Evolutionary conservation across 2,797 vertebrate genomes (phyloP), one percentile per base, ranked within the genome.

Genomic region (Iguana delicatissima): DNA sequence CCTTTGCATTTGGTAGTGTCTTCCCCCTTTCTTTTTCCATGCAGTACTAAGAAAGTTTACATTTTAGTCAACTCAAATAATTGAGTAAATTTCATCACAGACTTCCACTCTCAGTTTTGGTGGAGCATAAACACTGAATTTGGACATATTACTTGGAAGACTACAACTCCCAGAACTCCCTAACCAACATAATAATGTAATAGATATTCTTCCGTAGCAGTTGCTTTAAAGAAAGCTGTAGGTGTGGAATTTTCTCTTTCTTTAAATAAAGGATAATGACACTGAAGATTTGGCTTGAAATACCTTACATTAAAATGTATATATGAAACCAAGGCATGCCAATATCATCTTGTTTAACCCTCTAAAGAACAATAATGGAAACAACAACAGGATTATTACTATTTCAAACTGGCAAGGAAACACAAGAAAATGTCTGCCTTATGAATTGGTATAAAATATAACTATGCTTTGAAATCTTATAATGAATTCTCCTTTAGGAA

Each of bases 321-420:
- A 22, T 13, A 72, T 38, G 62, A 26, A 73, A 29, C 55, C 69
- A 79, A 80, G 76, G 16, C 35, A 20, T 3, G 24, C 24, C 55
- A 59, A 62, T 6, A 32, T 62, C 35, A 16, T 76, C 4, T 50
- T 46, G 18, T 57, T 64, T 79, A 77, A n/a, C 20, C 46, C 76
- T 76, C 83, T 73, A 73, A 86, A 73, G 86, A 42, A 86, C 29
- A 57, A 86, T 69, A 32, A 69, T 26, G 29, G 67, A 69, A 69
- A 69, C 2, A 69, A 29, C 32, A 50, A 73, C 73, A 59, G 18
- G n/a, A 16, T 32, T 90, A 83, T 64, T 83, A 64, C 74, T 67
- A 81, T 87, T 87, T 74, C 69, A 59, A 46, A 89, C 20, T 82
- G 42, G 79, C 82, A 82, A 90, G 46, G 67, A 73, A 55, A 76